Percentiles rank a stretch among this genome's conserved stretches.
Evolutionary conservation across 2,888 invertebrate species (phyloP).

Genomic region (Endomychus coccineus): DNA sequence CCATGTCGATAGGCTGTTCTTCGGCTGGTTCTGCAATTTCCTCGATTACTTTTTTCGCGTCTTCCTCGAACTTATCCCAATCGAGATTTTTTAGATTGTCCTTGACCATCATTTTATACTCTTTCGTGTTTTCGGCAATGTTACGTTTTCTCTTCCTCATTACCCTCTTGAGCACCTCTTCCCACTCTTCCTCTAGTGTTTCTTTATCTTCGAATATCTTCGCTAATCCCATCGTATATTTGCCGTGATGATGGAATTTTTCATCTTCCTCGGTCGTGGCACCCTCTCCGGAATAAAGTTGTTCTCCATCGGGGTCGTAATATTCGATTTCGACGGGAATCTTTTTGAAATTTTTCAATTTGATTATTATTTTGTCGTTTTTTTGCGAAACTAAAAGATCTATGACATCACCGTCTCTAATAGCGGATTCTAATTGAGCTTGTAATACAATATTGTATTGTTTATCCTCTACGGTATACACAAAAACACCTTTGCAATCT

Average conservation of each 20-base stretch:
- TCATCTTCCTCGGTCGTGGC: constrained; percentile 54
- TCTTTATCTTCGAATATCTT: constrained; percentile 75
- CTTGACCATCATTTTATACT: constrained; percentile 56
- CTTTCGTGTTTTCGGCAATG: constrained; percentile 39
- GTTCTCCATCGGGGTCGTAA: constrained; percentile 23
- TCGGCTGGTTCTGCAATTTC: constrained; percentile 35
- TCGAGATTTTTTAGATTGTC: constrained; percentile 58
- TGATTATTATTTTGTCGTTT: constrained; percentile 65
- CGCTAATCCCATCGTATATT: constrained; percentile 57
- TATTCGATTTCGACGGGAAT: constrained; percentile 53
- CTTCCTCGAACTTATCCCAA: constrained; percentile 57
- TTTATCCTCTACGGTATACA: constrained; percentile 68
- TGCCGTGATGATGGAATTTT: constrained; percentile 45
- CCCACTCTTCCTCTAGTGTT: constrained; percentile 58
- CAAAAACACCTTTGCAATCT: constrained; percentile 55
- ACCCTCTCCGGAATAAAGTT: constrained; percentile 63
- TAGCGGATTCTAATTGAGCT: constrained; percentile 65
- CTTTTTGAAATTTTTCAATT: constrained; percentile 65
- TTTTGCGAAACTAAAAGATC: constrained; percentile 72
- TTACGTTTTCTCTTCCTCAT: constrained; percentile 38
- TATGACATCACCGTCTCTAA: constrained; percentile 67
- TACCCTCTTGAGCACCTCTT: constrained; percentile 41
- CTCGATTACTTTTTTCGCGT: constrained; percentile 47
- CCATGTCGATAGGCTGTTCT: constrained; percentile 42
- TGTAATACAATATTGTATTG: constrained; percentile 69